Percentiles rank a stretch among this genome's conserved stretches.
These are phyloP conservation scores for Epinephelus malabaricus DNA, from an alignment of 2,797 vertebrate species.

Conservation along the genomic window DNA sequence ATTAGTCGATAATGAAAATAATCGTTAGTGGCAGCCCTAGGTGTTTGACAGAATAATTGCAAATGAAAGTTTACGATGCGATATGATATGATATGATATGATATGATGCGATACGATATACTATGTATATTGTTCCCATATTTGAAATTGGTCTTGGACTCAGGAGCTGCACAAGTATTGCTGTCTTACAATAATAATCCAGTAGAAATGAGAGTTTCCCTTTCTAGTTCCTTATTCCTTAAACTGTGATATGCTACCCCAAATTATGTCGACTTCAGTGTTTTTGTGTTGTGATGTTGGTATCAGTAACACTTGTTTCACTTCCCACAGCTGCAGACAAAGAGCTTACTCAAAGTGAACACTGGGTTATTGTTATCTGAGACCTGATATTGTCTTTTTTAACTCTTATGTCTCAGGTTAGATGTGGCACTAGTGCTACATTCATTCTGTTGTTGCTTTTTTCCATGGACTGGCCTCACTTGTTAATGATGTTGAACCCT, in stretches of 20 bases:
- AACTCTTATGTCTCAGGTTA: conserved; percentile 28
- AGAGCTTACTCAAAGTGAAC: conserved; percentile 38
- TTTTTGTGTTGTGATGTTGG: conserved; percentile 28
- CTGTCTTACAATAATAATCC: too few species aligned
- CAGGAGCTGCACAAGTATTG: too few species aligned
- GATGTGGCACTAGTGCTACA: conserved; percentile 11
- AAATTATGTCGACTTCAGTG: background rate
- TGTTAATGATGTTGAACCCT: conserved; percentile 7
- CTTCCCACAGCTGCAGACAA: conserved; percentile 67
- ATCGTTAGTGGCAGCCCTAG: too few species aligned
- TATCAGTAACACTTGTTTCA: conserved; percentile 45
- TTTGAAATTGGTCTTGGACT: too few species aligned
- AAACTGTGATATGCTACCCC: background rate
- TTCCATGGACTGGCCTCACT: background rate
- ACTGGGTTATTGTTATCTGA: conserved; percentile 63
- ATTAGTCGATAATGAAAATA: too few species aligned
- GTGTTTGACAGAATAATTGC: too few species aligned
- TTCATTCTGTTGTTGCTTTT: conserved; percentile 3
- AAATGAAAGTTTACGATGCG: too few species aligned
- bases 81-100: too few species aligned
- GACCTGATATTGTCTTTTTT: conserved; percentile 61
- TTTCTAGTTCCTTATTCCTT: background rate
- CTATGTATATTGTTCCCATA: too few species aligned
- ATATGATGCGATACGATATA: too few species aligned
- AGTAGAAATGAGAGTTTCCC: background rate